These are phyloP conservation scores for Pachypeltis micranthus DNA, from an alignment of 1,140 invertebrate genomes.

Conservation along the genomic window DNA sequence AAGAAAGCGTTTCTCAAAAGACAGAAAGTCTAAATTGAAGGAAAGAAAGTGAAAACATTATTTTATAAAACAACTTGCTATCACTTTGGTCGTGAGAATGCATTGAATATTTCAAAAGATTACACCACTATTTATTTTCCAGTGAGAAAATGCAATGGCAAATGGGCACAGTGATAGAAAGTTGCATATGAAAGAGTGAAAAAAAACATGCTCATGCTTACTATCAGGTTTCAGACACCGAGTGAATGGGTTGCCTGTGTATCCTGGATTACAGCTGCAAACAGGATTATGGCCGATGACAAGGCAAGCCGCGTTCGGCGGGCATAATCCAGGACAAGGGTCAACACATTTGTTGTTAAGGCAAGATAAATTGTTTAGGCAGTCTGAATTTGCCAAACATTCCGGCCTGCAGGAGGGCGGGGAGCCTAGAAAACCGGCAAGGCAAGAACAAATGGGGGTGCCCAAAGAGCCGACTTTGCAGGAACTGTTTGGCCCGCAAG, in stretches of 20 bases:
- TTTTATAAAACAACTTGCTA: no score
- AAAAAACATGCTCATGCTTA: constrained; percentile 21
- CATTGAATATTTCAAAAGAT: no score
- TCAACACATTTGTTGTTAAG: constrained; percentile 47
- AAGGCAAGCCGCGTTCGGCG: constrained; percentile 45
- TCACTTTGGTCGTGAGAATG: no score
- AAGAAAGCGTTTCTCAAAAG: no score
- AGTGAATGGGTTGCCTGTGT: constrained; percentile 52
- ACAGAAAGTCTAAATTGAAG: no score
- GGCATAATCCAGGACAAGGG: constrained; percentile 50
- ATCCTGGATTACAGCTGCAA: constrained; percentile 46
- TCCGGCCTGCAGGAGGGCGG: constrained; percentile 48
- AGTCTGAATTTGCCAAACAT: constrained; percentile 49
- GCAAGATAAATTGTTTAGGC: constrained; percentile 46
- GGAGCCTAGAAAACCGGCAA: constrained; percentile 44
- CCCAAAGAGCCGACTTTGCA: constrained; percentile 40
- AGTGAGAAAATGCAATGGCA: neutral
- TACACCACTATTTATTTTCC: neutral
- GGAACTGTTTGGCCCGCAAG: constrained; percentile 53
- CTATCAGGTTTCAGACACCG: constrained; percentile 37
- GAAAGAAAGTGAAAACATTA: no score
- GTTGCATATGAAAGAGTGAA: neutral
- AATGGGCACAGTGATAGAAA: neutral
- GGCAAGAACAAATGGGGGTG: constrained; percentile 50
- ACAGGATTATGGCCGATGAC: constrained; percentile 52